These are phyloP conservation scores for Scatophagus argus DNA, from an alignment of 2,113 vertebrate genomes.

Conservation along the genomic window DNA sequence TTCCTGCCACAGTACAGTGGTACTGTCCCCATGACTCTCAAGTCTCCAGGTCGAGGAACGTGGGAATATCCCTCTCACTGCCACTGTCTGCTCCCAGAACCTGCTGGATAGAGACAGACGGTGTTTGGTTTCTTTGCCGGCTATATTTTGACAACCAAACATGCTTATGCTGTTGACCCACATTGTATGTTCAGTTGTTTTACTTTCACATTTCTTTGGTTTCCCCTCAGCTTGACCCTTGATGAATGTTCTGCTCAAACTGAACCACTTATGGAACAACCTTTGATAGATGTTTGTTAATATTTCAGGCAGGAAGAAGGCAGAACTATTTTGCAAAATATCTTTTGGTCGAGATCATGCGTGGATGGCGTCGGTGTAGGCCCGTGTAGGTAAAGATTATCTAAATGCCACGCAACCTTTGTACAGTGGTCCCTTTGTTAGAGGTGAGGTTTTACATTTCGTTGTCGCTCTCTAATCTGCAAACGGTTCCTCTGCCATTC, in stretches of 20 bases:
- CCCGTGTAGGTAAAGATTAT: slow-evolving; percentile 48
- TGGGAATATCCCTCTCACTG: slow-evolving; percentile 42
- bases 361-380: neutral
- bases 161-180: slow-evolving; percentile 42
- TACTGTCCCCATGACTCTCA: slow-evolving; percentile 34
- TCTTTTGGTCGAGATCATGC: neutral
- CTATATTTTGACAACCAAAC: slow-evolving; percentile 35
- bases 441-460: slow-evolving; percentile 37
- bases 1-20: slow-evolving; percentile 38
- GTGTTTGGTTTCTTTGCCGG: slow-evolving; percentile 41
- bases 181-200: slow-evolving; percentile 44
- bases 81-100: slow-evolving; percentile 41
- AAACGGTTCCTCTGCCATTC: slow-evolving; percentile 32
- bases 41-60: slow-evolving; percentile 42
- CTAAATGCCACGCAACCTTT: slow-evolving; percentile 42
- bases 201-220: slow-evolving; percentile 15
- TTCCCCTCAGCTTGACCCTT: slow-evolving; percentile 8
- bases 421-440: slow-evolving; percentile 46
- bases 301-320: neutral
- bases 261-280: neutral
- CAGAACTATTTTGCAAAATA: slow-evolving; percentile 36
- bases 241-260: slow-evolving; percentile 13
- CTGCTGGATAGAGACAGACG: slow-evolving; percentile 4
- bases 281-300: slow-evolving; percentile 14
- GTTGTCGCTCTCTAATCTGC: slow-evolving; percentile 36